These are phyloP conservation scores for Dissostichus mawsoni DNA, from an alignment of 2,113 vertebrate genomes.

Conservation along the genomic window DNA sequence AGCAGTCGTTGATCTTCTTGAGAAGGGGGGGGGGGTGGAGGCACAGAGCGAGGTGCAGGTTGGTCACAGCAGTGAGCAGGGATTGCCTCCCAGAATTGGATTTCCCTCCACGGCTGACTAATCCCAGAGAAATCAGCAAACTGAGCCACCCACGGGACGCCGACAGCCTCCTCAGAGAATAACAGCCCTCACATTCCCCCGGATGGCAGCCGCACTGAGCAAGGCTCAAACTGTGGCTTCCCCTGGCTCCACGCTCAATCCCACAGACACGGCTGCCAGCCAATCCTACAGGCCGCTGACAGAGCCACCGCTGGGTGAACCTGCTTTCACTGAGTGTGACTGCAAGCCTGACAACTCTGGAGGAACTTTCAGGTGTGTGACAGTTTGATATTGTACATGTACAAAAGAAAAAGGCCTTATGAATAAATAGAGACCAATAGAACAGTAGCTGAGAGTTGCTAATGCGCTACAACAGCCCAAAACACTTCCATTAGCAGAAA, in stretches of 20 bases:
- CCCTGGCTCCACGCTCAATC: conserved; percentile 46
- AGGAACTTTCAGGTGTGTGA: neutral
- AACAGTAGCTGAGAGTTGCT: too few species aligned
- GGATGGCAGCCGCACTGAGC: conserved; percentile 36
- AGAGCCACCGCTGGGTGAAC: conserved; percentile 20
- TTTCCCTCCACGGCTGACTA: conserved; percentile 52
- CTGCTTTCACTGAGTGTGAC: neutral
- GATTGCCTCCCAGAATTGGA: conserved; percentile 55
- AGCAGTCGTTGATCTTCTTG: neutral
- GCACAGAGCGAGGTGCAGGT: neutral
- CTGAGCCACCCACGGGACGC: conserved; percentile 51
- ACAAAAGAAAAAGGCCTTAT: neutral
- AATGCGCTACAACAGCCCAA: too few species aligned
- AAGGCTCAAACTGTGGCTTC: conserved; percentile 42
- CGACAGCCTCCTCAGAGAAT: conserved; percentile 53
- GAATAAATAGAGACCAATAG: too few species aligned
- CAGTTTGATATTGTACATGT: neutral
- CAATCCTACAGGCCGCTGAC: conserved; percentile 22
- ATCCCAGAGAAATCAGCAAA: conserved; percentile 50
- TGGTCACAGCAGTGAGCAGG: conserved; percentile 8
- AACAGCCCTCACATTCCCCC: conserved; percentile 47
- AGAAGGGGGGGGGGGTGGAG: neutral
- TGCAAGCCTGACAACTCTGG: neutral
- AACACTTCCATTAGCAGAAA: too few species aligned
- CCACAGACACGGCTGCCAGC: conserved; percentile 42